These are phyloP conservation scores for Scaptomyza parva DNA, from an alignment of 2,888 invertebrate species.

Conservation along the genomic window DNA sequence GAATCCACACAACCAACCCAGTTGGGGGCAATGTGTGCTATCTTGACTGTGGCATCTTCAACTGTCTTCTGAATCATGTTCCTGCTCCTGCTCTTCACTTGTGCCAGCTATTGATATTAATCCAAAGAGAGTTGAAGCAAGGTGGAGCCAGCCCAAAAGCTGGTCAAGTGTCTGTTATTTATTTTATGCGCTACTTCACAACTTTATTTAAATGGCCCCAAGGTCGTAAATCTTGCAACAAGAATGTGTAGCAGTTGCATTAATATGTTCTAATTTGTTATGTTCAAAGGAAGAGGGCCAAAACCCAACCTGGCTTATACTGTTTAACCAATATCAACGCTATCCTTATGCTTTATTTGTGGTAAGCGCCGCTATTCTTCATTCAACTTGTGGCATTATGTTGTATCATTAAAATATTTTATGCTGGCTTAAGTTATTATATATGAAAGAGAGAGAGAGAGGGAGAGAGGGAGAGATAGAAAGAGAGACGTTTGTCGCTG, in stretches of 20 bases:
- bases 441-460: too few species aligned
- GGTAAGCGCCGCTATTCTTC: conserved; percentile 19
- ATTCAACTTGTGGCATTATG: conserved; percentile 51
- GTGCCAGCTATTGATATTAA: conserved; percentile 65
- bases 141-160: conserved; percentile 1
- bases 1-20: conserved; percentile 26
- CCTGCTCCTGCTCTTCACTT: conserved; percentile 62
- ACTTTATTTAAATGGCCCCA: conserved; percentile 73
- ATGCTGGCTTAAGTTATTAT: conserved; percentile 62
- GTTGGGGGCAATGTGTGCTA: conserved; percentile 14
- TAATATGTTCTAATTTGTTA: too few species aligned
- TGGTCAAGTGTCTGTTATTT: conserved; percentile 75
- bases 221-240: conserved; percentile 62
- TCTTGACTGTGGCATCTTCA: conserved; percentile 41
- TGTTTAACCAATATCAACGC: too few species aligned
- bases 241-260: conserved; percentile 7
- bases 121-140: conserved; percentile 37
- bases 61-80: conserved; percentile 23
- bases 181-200: conserved; percentile 77
- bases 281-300: too few species aligned
- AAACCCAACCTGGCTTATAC: too few species aligned
- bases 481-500: conserved; percentile 64
- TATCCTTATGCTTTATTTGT: conserved; percentile 15
- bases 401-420: conserved; percentile 78
- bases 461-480: too few species aligned